Evolutionary conservation across 2,888 invertebrate species (phyloP), one percentile per base, ranked within the genome.

Genomic region (Chymomyza caudatula): DNA sequence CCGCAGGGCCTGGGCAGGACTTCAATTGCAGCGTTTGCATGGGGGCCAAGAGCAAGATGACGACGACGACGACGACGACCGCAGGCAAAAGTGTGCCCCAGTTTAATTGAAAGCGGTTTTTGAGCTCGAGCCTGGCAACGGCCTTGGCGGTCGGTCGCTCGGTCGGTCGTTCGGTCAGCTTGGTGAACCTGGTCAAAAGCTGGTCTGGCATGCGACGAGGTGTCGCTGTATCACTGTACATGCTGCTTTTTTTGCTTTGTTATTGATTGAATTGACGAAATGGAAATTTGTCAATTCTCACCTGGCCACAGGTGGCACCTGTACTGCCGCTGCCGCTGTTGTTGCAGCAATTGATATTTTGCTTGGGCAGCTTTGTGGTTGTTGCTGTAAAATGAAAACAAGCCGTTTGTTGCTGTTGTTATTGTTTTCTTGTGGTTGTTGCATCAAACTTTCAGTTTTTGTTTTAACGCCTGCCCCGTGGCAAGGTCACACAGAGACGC

Each of bases 21-120:
- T 25, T 25, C 19, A 20, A 51, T 20, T 15, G 42, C 44, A 54
- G 15, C 2, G 20, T n/a, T n/a, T n/a, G n/a, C n/a, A n/a, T n/a
- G n/a, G n/a, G n/a, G n/a, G n/a, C n/a, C 43, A 43, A 4, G 42
- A 65, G 53, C 42, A 29, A 13, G 19, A 64, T 61, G 61, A 58
- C 66, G 72, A 85, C 79, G n/a, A n/a, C n/a, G n/a, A n/a, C n/a
- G n/a, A n/a, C 57, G 65, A 58, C 66, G 72, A 85, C 79, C 86
- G 83, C 86, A 81, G 76, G 81, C 88, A 88, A 83, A 87, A 88
- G 87, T 85, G 87, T 88, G 87, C 88, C 82, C 88, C 86, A 87
- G 78, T 87, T 87, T 87, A 87, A 86, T 81, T 80, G 87, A 87
- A 88, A 88, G 88, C 82, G 84, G 84, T 83, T 87, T 86, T 77